These are phyloP conservation scores for Mechanitis messenoides DNA, from an alignment of 2,888 invertebrate genomes.

Conservation along the genomic window DNA sequence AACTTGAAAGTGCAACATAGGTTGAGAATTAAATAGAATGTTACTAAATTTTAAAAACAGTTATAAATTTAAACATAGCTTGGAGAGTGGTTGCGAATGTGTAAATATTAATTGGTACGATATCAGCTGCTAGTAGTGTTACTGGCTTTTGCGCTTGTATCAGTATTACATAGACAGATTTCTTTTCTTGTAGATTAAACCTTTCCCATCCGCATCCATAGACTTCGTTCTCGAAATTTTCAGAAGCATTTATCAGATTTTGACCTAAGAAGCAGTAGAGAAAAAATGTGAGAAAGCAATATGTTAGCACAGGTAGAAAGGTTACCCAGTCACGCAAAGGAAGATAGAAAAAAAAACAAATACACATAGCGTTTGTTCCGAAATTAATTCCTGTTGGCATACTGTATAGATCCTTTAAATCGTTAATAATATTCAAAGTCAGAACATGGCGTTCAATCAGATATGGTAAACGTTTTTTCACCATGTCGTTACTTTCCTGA, in stretches of 20 bases:
- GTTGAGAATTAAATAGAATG: not conserved
- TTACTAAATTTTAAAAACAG: conserved; percentile 52
- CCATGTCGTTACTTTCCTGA: conserved; percentile 31
- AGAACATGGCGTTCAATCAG: conserved; percentile 47
- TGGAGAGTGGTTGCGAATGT: conserved; percentile 61
- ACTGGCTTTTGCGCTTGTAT: conserved; percentile 54
- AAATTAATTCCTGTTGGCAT: conserved; percentile 59
- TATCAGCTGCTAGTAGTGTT: conserved; percentile 54
- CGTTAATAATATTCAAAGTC: conserved; percentile 41
- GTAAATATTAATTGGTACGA: conserved; percentile 61
- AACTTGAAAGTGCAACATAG: too few relatives aligned
- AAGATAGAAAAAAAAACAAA: conserved; percentile 53
- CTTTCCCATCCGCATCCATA: conserved; percentile 67
- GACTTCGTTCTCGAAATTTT: conserved; percentile 51
- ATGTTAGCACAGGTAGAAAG: conserved; percentile 51
- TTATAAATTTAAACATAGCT: conserved; percentile 60
- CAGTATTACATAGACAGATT: conserved; percentile 48
- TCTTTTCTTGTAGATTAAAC: conserved; percentile 49
- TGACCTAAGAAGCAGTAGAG: conserved; percentile 63
- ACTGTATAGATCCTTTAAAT: conserved; percentile 51
- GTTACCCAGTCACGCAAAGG: conserved; percentile 48
- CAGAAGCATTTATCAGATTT: conserved; percentile 52
- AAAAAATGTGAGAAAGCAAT: conserved; percentile 56
- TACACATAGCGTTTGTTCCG: conserved; percentile 52
- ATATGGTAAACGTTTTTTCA: conserved; percentile 39